A percentile compares a stretch with the other conserved stretches of the same genome.
Evolutionary conservation across 2,113 vertebrate species (phyloP).

Genomic region (Butastur rufipennis): DNA sequence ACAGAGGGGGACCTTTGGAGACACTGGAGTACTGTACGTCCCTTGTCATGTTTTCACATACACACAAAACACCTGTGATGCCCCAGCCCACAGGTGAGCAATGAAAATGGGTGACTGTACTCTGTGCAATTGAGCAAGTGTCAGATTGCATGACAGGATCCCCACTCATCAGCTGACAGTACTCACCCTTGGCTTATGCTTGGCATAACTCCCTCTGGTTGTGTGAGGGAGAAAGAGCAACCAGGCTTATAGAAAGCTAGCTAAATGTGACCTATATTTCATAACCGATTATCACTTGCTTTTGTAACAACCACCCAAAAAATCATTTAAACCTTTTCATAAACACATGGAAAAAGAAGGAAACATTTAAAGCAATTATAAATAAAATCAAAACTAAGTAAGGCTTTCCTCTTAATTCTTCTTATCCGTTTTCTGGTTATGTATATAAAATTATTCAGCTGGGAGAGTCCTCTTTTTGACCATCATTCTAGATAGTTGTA

Average conservation of each 20-base stretch:
- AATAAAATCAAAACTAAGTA: background rate
- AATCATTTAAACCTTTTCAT: background rate
- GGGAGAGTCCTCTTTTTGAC: background rate
- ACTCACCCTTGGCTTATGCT: accelerated
- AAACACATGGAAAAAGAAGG: background rate
- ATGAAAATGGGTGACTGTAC: background rate
- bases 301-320: background rate
- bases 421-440: background rate
- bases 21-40: background rate
- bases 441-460: background rate
- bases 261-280: background rate
- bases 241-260: background rate
- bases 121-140: background rate
- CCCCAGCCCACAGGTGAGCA: accelerated
- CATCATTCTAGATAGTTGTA: background rate
- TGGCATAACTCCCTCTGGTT: background rate
- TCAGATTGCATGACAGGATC: background rate
- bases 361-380: background rate
- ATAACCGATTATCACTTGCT: background rate
- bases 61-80: background rate
- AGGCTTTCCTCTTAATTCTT: background rate
- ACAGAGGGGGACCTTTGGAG: background rate
- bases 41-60: background rate
- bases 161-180: background rate
- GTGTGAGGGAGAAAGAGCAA: background rate